Conservation (phyloP, 1,140 invertebrate species). For the Adoxophyes honmai region DNA sequence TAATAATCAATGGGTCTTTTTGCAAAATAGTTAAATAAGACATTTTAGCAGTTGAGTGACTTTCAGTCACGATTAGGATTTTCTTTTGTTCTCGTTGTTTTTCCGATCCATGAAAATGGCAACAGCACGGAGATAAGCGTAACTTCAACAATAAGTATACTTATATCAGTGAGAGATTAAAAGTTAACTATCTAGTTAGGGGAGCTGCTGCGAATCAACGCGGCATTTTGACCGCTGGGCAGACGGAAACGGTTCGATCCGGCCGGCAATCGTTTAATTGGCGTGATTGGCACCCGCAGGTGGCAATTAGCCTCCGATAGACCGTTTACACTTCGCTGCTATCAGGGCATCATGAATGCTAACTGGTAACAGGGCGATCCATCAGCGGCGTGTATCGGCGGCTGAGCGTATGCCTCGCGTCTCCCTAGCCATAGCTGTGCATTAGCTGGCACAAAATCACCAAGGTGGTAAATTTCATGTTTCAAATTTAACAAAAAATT, state of each 20-base stretch:
- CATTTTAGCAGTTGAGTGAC: background rate
- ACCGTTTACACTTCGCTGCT: background rate
- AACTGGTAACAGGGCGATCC: constrained; percentile 3
- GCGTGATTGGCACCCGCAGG: background rate
- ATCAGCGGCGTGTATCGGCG: constrained; percentile 3
- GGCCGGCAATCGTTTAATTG: too few species aligned
- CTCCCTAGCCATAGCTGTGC: background rate
- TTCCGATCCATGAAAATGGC: too few species aligned
- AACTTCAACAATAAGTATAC: background rate
- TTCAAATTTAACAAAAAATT: too few species aligned
- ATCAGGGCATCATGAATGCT: background rate
- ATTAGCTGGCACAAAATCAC: too few species aligned
- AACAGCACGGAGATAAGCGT: too few species aligned
- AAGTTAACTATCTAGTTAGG: background rate
- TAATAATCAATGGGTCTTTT: too few species aligned
- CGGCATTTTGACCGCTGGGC: too few species aligned
- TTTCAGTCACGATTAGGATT: too few species aligned
- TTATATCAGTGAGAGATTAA: background rate
- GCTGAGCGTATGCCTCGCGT: constrained; percentile 1
- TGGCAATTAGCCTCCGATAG: background rate
- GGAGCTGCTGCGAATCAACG: too few species aligned
- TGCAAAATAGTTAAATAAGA: background rate
- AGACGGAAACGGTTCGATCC: too few species aligned
- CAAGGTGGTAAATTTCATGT: too few species aligned
- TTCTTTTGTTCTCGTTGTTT: too few species aligned